phyloP scores from a whole-genome alignment of 2,888 invertebrate genomes.

The Mechanitis messenoides region DNA sequence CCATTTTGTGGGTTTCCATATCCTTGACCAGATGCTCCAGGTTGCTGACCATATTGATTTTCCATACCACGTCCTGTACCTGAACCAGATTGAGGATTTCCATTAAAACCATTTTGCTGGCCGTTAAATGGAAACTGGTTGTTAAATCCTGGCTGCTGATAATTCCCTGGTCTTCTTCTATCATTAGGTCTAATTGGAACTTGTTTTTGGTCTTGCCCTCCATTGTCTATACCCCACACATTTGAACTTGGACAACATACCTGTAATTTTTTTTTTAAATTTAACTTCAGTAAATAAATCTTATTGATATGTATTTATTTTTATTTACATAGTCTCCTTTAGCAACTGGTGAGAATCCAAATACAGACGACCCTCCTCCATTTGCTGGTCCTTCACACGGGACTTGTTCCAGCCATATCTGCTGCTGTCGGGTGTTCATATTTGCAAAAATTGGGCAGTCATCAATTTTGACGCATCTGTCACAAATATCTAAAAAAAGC shows the following conservation, averaged over 20 bases:
- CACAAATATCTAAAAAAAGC: constrained; percentile 44
- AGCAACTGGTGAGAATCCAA: constrained; percentile 39
- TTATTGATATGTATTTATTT: not conserved
- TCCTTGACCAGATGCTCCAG: not conserved
- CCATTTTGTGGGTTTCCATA: constrained; percentile 16
- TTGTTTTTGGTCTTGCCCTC: constrained; percentile 10
- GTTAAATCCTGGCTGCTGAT: constrained; percentile 11
- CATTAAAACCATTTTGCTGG: constrained; percentile 6
- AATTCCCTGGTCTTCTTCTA: constrained; percentile 6
- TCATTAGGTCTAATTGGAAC: constrained; percentile 13
- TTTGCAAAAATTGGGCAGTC: constrained; percentile 44
- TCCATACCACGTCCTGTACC: not conserved
- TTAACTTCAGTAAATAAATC: too few relatives aligned
- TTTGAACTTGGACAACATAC: constrained; percentile 49
- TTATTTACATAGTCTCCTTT: constrained; percentile 48
- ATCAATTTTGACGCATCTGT: constrained; percentile 44
- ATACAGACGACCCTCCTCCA: constrained; percentile 23
- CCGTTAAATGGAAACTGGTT: constrained; percentile 17
- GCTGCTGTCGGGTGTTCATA: constrained; percentile 44
- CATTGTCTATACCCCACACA: constrained; percentile 35
- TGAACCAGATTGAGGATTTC: not conserved
- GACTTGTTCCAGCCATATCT: constrained; percentile 41
- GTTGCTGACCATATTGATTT: not conserved
- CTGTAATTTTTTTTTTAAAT: constrained; percentile 31
- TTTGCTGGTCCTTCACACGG: constrained; percentile 38